These are phyloP conservation scores for Cylindroiulus punctatus DNA, from an alignment of 2,888 invertebrate species.

Conservation along the genomic window DNA sequence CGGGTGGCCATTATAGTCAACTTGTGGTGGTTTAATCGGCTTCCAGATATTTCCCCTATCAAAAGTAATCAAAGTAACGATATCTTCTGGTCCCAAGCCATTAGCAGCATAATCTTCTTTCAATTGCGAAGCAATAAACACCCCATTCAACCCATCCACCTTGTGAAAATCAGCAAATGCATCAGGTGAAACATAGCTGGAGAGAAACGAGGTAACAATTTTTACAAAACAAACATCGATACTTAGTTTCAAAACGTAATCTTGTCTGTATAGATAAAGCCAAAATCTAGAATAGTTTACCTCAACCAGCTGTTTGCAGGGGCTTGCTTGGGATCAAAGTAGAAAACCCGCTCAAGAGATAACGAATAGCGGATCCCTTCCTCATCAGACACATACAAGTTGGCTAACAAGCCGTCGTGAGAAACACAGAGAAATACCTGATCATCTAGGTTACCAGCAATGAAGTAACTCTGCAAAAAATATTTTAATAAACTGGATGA, in stretches of 20 bases:
- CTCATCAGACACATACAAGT: constrained; percentile 83
- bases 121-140: constrained; percentile 88
- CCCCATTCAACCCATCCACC: constrained; percentile 85
- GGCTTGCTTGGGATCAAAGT: constrained; percentile 83
- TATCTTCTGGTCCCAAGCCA: constrained; percentile 74
- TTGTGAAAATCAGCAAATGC: constrained; percentile 88
- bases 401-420: constrained; percentile 77
- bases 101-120: constrained; percentile 66
- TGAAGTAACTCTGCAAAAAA: constrained; percentile 74
- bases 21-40: constrained; percentile 76
- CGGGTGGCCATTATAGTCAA: constrained; percentile 75
- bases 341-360: constrained; percentile 82
- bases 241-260: background rate
- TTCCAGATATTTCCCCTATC: constrained; percentile 89
- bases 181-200: constrained; percentile 80
- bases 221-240: background rate
- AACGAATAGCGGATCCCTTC: constrained; percentile 77
- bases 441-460: constrained; percentile 84
- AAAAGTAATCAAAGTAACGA: constrained; percentile 82
- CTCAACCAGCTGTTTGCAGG: constrained; percentile 85
- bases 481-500: background rate
- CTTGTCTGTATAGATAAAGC: background rate
- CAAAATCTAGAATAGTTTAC: constrained; percentile 70
- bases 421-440: constrained; percentile 79
- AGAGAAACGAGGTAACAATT: constrained; percentile 60